phyloP scores from a whole-genome alignment of 2,888 invertebrate genomes.

The Uropetala carovei region DNA sequence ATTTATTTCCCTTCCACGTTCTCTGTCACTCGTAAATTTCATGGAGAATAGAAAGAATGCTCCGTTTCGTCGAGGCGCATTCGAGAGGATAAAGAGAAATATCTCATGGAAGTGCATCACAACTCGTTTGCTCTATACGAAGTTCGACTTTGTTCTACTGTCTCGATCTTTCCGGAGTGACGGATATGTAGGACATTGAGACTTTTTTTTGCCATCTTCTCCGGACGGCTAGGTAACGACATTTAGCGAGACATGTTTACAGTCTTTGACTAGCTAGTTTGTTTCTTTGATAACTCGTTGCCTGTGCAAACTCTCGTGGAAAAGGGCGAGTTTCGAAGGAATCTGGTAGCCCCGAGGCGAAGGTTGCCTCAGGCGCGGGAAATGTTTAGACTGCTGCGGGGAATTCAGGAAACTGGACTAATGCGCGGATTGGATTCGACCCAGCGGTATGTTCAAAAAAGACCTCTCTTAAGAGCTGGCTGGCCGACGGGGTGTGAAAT shows the following conservation, averaged over 20 bases:
- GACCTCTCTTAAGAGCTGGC: neutral
- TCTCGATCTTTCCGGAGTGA: no score
- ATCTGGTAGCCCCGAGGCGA: neutral
- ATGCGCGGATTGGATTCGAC: neutral
- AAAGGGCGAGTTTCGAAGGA: neutral
- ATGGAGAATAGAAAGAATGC: neutral
- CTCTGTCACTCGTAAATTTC: neutral
- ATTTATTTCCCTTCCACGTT: neutral
- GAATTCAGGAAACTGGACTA: neutral
- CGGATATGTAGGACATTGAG: no score
- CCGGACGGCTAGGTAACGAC: no score
- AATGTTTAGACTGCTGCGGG: conserved; percentile 27
- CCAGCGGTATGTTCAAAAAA: conserved; percentile 35
- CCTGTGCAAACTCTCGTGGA: neutral
- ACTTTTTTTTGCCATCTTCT: no score
- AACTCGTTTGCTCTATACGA: no score
- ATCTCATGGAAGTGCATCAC: no score
- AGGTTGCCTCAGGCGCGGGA: neutral
- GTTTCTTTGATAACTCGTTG: no score
- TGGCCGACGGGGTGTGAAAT: neutral
- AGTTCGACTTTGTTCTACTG: no score
- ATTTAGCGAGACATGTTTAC: no score
- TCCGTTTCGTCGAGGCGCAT: no score
- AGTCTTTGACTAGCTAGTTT: no score
- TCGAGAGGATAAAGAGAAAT: no score